phyloP scores from a whole-genome alignment of 2,888 invertebrate genomes.

The Apamea anceps region DNA sequence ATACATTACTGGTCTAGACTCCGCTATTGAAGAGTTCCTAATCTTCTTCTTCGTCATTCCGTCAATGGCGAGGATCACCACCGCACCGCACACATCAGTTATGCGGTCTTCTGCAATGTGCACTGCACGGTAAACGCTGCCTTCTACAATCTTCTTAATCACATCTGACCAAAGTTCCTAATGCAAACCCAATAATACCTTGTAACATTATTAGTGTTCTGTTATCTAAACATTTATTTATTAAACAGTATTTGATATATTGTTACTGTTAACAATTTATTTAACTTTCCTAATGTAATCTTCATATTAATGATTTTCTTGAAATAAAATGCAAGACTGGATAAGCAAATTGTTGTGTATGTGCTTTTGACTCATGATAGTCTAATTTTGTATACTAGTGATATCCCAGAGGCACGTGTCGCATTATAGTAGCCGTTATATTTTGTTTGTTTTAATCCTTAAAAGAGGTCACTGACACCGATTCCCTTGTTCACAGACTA shows the following conservation, averaged over 20 bases:
- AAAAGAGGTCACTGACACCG: too few species aligned
- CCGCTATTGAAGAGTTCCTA: not conserved
- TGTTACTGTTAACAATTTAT: not conserved
- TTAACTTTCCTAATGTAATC: not conserved
- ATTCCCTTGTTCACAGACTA: too few species aligned
- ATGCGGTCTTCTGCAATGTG: too few species aligned
- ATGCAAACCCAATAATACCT: not conserved
- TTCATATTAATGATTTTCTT: not conserved
- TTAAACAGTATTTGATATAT: not conserved
- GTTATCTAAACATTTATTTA: not conserved
- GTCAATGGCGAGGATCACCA: too few species aligned
- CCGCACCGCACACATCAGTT: too few species aligned
- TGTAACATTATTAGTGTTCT: not conserved
- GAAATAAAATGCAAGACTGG: not conserved
- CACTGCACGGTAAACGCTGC: too few species aligned
- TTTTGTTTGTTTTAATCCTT: too few species aligned
- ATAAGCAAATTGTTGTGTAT: not conserved
- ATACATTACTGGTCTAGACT: not conserved
- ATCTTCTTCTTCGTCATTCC: not conserved
- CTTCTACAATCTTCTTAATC: too few species aligned
- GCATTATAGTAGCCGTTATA: too few species aligned
- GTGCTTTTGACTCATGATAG: not conserved
- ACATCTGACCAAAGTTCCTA: not conserved
- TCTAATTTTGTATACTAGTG: not conserved
- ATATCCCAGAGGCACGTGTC: too few species aligned